Conservation (phyloP, 1,140 invertebrate species). For the Cephus cinctus region DNA sequence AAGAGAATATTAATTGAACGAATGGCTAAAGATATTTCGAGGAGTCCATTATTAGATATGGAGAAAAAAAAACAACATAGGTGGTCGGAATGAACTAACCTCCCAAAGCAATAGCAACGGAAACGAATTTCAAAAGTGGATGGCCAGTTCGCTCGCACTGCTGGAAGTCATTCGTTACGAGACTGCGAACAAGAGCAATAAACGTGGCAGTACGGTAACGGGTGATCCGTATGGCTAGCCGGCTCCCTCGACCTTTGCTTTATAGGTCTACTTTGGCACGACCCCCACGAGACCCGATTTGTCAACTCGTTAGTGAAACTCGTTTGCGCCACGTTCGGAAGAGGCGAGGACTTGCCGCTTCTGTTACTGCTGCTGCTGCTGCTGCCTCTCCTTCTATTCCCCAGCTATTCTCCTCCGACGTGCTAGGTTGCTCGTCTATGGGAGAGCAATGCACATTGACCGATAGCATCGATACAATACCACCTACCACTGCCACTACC, state of each 20-base stretch:
- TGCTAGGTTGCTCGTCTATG: neutral
- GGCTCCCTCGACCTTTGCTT: slow-evolving; percentile 46
- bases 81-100: no score
- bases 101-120: no score
- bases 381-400: neutral
- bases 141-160: slow-evolving; percentile 11
- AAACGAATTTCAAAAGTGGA: no score
- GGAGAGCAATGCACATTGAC: no score
- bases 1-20: no score
- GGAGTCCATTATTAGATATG: no score
- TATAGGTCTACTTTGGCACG: slow-evolving; percentile 54
- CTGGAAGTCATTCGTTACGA: slow-evolving; percentile 51
- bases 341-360: no score
- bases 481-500: no score
- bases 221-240: slow-evolving; percentile 27
- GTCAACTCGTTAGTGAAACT: slow-evolving; percentile 58
- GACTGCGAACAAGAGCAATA: slow-evolving; percentile 53
- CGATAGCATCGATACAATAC: no score
- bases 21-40: no score
- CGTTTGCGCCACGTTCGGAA: slow-evolving; percentile 43
- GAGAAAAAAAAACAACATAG: no score
- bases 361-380: no score
- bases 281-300: slow-evolving; percentile 56
- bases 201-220: slow-evolving; percentile 48
- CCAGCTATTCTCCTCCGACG: neutral